Evolutionary conservation across 2,797 vertebrate species (phyloP).

Genomic region (Gymnothorax reevesii): DNA sequence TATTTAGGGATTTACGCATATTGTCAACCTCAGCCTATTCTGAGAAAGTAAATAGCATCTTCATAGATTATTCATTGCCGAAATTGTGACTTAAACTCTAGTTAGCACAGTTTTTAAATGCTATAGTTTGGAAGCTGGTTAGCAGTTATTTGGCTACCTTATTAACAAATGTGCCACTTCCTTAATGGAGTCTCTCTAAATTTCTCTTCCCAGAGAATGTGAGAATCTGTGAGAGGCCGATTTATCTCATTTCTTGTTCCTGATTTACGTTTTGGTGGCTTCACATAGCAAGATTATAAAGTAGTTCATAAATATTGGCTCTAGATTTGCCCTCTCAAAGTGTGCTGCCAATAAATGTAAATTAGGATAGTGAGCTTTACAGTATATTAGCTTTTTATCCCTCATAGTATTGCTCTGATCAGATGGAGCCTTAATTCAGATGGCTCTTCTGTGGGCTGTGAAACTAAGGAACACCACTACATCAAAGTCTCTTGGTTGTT

Average conservation of each 20-base stretch:
- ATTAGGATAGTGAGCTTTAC: constrained; percentile 21
- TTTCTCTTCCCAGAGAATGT: not conserved
- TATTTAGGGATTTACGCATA: not conserved
- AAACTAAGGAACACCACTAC: not conserved
- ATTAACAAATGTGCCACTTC: not conserved
- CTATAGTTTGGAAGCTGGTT: not conserved
- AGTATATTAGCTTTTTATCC: constrained; percentile 17
- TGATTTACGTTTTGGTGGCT: not conserved
- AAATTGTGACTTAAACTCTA: not conserved
- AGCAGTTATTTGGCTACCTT: not conserved
- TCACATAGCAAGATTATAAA: constrained; percentile 10
- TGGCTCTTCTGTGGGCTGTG: not conserved
- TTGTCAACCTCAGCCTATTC: not conserved
- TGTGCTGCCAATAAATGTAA: constrained; percentile 12
- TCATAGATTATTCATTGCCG: not conserved
- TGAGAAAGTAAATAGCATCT: not conserved
- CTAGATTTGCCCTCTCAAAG: constrained; percentile 21
- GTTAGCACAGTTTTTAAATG: too few relatives aligned
- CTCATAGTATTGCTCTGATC: not conserved
- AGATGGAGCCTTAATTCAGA: constrained; percentile 7
- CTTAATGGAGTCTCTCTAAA: not conserved
- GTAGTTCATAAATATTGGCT: constrained; percentile 22
- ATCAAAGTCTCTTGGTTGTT: not conserved
- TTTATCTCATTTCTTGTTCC: constrained; percentile 16
- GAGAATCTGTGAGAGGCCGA: not conserved